A percentile compares a stretch with the other conserved stretches of the same genome.
Evolutionary conservation across 2,888 invertebrate species (phyloP).

Genomic region (Drosophila atroscutellata): DNA sequence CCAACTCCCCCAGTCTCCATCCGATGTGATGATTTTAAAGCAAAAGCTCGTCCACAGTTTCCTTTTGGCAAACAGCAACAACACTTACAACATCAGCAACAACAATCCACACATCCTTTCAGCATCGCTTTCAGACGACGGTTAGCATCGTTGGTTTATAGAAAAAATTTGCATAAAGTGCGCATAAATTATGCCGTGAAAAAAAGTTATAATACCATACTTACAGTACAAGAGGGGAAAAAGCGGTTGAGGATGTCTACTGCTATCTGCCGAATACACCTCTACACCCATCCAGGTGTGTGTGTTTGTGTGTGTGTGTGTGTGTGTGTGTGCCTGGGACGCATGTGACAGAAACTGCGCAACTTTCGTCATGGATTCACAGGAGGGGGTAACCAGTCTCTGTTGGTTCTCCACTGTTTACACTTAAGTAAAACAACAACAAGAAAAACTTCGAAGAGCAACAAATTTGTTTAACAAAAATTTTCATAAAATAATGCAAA

Average conservation of each 20-base stretch:
- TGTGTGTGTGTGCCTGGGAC: constrained; percentile 54
- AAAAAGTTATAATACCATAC: constrained; percentile 81
- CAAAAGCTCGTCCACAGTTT: constrained; percentile 51
- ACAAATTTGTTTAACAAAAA: constrained; percentile 78
- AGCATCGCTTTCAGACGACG: constrained; percentile 38
- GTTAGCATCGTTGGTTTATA: constrained; percentile 69
- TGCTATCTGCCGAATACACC: constrained; percentile 58
- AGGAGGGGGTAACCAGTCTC: constrained; percentile 26
- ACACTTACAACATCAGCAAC: constrained; percentile 30
- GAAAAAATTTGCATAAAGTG: constrained; percentile 82
- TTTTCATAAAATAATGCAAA: constrained; percentile 79
- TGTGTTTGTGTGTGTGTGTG: constrained; percentile 41
- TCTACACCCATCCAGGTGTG: constrained; percentile 40
- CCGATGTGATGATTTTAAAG: constrained; percentile 11
- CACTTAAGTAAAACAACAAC: constrained; percentile 54
- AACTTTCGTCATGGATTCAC: constrained; percentile 55
- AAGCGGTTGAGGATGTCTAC: constrained; percentile 19
- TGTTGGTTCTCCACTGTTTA: constrained; percentile 48
- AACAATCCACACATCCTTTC: constrained; percentile 55
- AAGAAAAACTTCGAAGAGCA: constrained; percentile 45
- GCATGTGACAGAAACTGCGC: constrained; percentile 77
- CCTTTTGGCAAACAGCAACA: constrained; percentile 31
- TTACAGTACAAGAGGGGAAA: constrained; percentile 55
- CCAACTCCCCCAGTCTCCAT: neutral
- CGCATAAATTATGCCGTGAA: constrained; percentile 80